Evolutionary conservation across 2,113 vertebrate genomes (phyloP).

Genomic region (Zosterops lateralis): DNA sequence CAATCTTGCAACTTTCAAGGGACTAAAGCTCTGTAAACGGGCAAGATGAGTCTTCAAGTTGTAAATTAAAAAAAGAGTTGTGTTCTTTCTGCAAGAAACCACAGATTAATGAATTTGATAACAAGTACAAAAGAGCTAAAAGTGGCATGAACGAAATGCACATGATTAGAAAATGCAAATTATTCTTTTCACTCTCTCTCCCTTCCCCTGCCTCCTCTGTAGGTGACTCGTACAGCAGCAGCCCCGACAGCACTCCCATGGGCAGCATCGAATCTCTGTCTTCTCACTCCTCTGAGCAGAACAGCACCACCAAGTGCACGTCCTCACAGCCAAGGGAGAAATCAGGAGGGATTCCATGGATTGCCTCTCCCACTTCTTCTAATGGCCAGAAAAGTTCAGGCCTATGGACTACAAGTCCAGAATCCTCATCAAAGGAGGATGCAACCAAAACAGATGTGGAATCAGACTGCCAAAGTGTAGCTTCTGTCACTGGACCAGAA

Average conservation of each 20-base stretch:
- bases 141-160: not conserved
- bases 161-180: not conserved
- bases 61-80: not conserved
- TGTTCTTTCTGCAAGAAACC: not conserved
- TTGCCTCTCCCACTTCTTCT: constrained; percentile 73
- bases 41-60: not conserved
- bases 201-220: not conserved
- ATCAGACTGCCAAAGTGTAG: constrained; percentile 86
- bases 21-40: not conserved
- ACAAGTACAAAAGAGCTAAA: not conserved
- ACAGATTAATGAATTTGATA: not conserved
- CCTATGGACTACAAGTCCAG: constrained; percentile 86
- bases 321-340: constrained; percentile 81
- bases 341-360: constrained; percentile 74
- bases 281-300: constrained; percentile 97
- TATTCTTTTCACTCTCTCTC: not conserved
- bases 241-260: constrained; percentile 92
- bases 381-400: constrained; percentile 81
- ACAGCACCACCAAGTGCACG: constrained; percentile 78
- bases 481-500: constrained; percentile 75
- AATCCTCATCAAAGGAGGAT: constrained; percentile 88
- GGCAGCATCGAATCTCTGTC: constrained; percentile 96
- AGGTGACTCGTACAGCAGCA: constrained; percentile 97
- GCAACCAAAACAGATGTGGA: constrained; percentile 86
- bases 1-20: not conserved